phyloP scores from a whole-genome alignment of 2,888 invertebrate genomes.

The Acleris cristana region DNA sequence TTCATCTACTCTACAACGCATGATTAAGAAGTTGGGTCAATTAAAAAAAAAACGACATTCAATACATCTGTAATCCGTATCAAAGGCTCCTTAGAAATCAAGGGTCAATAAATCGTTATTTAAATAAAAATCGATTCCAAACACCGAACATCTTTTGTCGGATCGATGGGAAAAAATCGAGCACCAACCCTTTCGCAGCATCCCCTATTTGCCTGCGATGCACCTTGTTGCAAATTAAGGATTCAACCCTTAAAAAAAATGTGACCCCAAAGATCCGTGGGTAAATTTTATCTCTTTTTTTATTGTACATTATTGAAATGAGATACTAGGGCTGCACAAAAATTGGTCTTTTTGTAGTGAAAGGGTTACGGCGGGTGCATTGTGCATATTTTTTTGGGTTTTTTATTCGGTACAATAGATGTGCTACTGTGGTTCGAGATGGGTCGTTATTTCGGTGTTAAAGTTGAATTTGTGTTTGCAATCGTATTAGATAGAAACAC shows the following conservation, averaged over 20 bases:
- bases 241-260: slow-evolving; percentile 74
- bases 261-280: slow-evolving; percentile 80
- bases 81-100: slow-evolving; percentile 40
- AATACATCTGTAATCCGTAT: slow-evolving; percentile 18
- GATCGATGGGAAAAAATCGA: slow-evolving; percentile 70
- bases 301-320: slow-evolving; percentile 80
- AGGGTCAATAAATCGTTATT: slow-evolving; percentile 54
- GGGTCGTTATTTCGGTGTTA: slow-evolving; percentile 77
- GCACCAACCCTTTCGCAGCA: slow-evolving; percentile 55
- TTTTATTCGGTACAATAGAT: slow-evolving; percentile 50
- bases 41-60: neutral
- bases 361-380: slow-evolving; percentile 70
- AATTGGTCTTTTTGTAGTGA: slow-evolving; percentile 77
- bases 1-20: neutral
- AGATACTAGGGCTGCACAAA: slow-evolving; percentile 82
- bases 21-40: slow-evolving; percentile 2
- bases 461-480: slow-evolving; percentile 69
- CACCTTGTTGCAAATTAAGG: slow-evolving; percentile 84
- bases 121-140: slow-evolving; percentile 66
- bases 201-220: slow-evolving; percentile 75
- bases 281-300: slow-evolving; percentile 80
- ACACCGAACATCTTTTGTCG: slow-evolving; percentile 70
- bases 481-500: slow-evolving; percentile 40
- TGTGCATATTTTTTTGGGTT: slow-evolving; percentile 56
- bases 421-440: slow-evolving; percentile 71